Base-by-base conservation (phyloP, 2,113 vertebrate genomes). In the Sander lucioperca region DNA sequence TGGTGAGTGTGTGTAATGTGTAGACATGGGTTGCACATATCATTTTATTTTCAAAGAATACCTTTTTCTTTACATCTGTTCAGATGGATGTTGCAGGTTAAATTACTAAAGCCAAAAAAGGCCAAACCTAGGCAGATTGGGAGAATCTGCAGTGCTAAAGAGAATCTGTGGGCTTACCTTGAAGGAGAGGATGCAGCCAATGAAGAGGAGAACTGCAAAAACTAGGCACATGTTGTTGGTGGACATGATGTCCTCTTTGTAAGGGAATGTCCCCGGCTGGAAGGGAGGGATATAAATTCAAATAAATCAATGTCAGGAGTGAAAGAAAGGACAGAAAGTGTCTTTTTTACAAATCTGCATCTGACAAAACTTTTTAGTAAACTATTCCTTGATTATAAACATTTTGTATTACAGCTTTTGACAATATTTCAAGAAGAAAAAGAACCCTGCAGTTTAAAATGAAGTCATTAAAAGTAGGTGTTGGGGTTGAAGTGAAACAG, bases 211-310 rank as follows among this genome's bases (percentile, higher is more conserved):
- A 86, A 99, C 97, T 87, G 96, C 96, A 79, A 99, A 96, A 83
- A 98, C 94, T 92, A 99, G 95, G 94, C 97, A 99, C 3, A 97
- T 95, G 73, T 97, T 97, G 92, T 98, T 99, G 93, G 98, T 96
- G 72, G 98, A 97, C 96, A 98, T 97, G 87, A 99, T 96, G 87
- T 99, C 97, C 89, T 99, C 97, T 95, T 96, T 98, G 94, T 98
- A 98, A 73, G 97, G 97, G 90, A 99, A 97, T 79, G 96, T 96
- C 86, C 89, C 95, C 27, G 98, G 98, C 98, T 99, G 94, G 8
- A 69, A 73, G 8, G 12, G 10, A 90, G 12, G 27, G 19, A 92
- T n/a, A 11, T 5, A 25, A 25, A 71, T 36, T 15, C 3, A 43
- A n/a, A 54, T 14, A 19, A 18, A 48, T 18, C 5, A 16, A 30